Base-by-base conservation (phyloP, 2,888 invertebrate genomes). In the Euplexia lucipara region DNA sequence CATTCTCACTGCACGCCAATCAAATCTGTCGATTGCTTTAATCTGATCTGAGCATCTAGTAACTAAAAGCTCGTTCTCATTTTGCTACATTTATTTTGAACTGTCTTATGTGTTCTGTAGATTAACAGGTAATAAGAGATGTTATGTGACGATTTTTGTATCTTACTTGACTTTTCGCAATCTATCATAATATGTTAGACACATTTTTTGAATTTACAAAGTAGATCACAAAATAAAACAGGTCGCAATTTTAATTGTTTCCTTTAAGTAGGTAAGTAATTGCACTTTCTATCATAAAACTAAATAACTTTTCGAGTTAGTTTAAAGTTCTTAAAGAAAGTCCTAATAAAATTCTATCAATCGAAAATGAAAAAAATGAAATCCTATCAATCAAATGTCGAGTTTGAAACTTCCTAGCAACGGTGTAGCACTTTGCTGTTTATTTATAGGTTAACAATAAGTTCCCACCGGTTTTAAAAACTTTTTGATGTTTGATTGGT, bases 1-100 rank as follows among this genome's bases (percentile, higher is more conserved):
- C 82, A 81, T 32, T 22, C 26, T 65, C 56, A 34, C 20, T 56
- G 42, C 68, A 66, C 56, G 51, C 57, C 64, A 48, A 62, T 70
- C 60, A 70, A 69, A 45, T 30, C 32, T 60, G 68, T 41, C 57
- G 44, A 73, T 72, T 53, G 47, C 52, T 22, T 57, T 58, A 32
- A 60, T 48, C 16, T 32, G 22, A 32, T 18, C 45, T 32, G 44
- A 49, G 22, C 48, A 35, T n/a, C 49, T 26, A 26, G 26, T 26
- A 26, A 26, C 3, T 26, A 26, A 26, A 7, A n/a, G 42, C 20
- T 37, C 47, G 30, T 44, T 66, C 45, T 45, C 14, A 12, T 37
- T 10, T 32, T 39, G 22, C 8, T 26, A 20, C 18, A 14, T 32
- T 12, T 8, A 32, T n/a, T 26, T 35, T 48, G n/a, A n/a, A n/a